These are phyloP conservation scores for Pampusana beccarii DNA, from an alignment of 2,113 vertebrate species.

Conservation along the genomic window DNA sequence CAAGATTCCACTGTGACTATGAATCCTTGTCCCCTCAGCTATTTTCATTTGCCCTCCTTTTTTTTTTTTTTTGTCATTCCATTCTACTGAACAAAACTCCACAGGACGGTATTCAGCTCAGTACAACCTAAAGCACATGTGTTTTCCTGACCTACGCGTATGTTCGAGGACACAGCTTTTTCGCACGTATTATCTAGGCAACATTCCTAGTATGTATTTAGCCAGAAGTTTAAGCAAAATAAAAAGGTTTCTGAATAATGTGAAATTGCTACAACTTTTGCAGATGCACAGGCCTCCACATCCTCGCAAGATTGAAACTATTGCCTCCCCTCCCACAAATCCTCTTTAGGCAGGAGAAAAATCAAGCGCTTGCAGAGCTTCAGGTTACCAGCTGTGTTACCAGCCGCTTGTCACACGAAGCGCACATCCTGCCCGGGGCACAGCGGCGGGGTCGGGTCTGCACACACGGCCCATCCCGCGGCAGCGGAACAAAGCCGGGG, in stretches of 20 bases:
- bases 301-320: neutral
- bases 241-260: fast-evolving
- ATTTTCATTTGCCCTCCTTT: neutral
- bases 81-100: neutral
- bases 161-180: fast-evolving
- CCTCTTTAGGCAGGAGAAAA: neutral
- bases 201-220: neutral
- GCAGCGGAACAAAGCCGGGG: neutral
- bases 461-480: fast-evolving
- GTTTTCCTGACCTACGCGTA: fast-evolving
- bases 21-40: neutral
- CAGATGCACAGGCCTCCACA: fast-evolving
- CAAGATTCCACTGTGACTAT: neutral
- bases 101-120: neutral
- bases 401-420: fast-evolving
- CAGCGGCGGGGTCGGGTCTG: fast-evolving
- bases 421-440: fast-evolving
- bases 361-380: fast-evolving
- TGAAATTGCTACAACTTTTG: neutral
- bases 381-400: fast-evolving
- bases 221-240: neutral
- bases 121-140: fast-evolving
- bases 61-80: neutral
- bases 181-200: neutral
- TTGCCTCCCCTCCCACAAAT: fast-evolving